phyloP scores from a whole-genome alignment of 1,140 invertebrate species.

The Drosophila nannoptera region DNA sequence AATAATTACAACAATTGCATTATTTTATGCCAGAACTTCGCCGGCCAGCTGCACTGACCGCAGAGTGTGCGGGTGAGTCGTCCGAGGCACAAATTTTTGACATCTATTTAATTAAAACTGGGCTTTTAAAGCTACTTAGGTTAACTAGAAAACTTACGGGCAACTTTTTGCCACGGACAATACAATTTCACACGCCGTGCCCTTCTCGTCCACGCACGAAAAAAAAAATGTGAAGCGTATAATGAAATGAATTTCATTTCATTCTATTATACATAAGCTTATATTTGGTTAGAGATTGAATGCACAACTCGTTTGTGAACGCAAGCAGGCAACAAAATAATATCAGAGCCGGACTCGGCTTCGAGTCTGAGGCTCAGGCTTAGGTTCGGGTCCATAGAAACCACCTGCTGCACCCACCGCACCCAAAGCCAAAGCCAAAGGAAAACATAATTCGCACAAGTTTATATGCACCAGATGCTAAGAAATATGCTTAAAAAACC shows the following conservation, averaged over 20 bases:
- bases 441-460: slow-evolving; percentile 43
- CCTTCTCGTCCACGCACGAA: too few relatives aligned
- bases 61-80: slow-evolving; percentile 6
- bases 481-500: slow-evolving; percentile 21
- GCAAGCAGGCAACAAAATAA: slow-evolving; percentile 45
- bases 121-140: slow-evolving; percentile 64
- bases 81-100: slow-evolving; percentile 40
- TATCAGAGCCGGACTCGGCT: slow-evolving; percentile 11
- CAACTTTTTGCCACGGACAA: slow-evolving; percentile 24
- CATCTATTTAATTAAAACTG: slow-evolving; percentile 70
- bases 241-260: slow-evolving; percentile 22
- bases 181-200: slow-evolving; percentile 35
- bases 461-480: slow-evolving; percentile 55
- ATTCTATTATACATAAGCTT: not conserved
- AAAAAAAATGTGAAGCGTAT: too few relatives aligned
- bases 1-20: slow-evolving; percentile 73
- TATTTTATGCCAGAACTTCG: slow-evolving; percentile 49
- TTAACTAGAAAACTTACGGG: slow-evolving; percentile 67
- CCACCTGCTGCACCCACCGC: slow-evolving; percentile 64
- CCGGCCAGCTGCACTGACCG: slow-evolving; percentile 4
- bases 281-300: slow-evolving; percentile 28
- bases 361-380: not conserved
- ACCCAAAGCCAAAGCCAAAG: slow-evolving; percentile 13
- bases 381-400: slow-evolving; percentile 47
- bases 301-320: slow-evolving; percentile 44